These are phyloP conservation scores for Phalacrocorax carbo DNA, from an alignment of 2,113 vertebrate species.

Conservation along the genomic window DNA sequence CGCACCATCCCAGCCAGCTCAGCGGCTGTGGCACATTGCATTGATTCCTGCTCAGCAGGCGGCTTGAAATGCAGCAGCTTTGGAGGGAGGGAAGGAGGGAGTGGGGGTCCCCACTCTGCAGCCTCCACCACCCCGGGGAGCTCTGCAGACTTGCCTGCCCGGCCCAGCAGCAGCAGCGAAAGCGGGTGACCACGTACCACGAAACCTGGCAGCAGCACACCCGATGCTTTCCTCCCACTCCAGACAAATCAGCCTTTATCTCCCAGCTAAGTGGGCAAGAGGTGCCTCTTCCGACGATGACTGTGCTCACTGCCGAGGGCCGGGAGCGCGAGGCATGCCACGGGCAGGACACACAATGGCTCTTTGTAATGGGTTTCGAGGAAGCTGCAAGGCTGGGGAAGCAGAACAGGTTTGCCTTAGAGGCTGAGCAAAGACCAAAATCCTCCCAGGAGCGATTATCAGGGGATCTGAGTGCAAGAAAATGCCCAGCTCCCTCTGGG, in stretches of 20 bases:
- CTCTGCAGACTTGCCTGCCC: neutral
- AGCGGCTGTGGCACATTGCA: neutral
- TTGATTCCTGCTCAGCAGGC: neutral
- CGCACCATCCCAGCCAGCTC: rapidly evolving
- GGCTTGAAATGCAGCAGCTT: neutral
- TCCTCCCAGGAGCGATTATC: neutral
- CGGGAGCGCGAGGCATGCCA: neutral
- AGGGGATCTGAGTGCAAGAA: neutral
- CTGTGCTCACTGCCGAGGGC: neutral
- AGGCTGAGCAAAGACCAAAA: neutral
- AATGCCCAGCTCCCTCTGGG: neutral
- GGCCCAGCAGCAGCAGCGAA: neutral
- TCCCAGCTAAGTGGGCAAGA: constrained; percentile 18
- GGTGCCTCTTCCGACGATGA: neutral
- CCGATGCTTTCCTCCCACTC: neutral
- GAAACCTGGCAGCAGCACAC: neutral
- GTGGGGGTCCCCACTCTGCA: neutral
- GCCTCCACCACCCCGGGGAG: neutral
- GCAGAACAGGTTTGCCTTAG: neutral
- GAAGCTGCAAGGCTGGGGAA: neutral
- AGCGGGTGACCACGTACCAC: neutral
- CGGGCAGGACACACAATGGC: neutral
- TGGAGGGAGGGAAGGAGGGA: neutral
- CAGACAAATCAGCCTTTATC: constrained; percentile 28
- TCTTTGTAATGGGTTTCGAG: neutral